Percentiles rank a stretch among this genome's conserved stretches.
Conservation (phyloP, 1,140 invertebrate species). For the Hydropsyche tenuis region DNA sequence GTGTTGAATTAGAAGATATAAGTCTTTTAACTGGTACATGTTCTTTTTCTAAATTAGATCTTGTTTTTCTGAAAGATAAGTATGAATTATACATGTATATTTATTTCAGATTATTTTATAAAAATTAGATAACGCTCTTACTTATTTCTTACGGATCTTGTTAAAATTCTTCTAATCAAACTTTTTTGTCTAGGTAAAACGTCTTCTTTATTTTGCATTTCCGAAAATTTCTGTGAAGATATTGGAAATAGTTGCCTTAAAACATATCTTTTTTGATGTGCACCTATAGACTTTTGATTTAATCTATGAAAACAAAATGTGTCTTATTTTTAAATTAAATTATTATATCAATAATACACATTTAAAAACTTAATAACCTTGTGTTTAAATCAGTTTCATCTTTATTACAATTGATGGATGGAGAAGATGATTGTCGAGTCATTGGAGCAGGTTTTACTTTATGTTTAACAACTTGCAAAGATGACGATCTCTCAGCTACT, state of each 20-base stretch:
- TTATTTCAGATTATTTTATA: background rate
- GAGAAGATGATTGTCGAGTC: constrained; percentile 52
- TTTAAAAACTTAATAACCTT: background rate
- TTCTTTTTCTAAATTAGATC: constrained; percentile 34
- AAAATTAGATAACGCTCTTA: background rate
- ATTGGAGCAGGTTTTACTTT: constrained; percentile 48
- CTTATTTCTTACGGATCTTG: constrained; percentile 40
- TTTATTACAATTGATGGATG: constrained; percentile 50
- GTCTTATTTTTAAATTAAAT: no score
- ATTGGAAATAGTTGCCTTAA: constrained; percentile 39
- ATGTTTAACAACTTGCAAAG: constrained; percentile 51
- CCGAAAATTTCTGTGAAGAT: constrained; percentile 35
- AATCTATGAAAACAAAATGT: background rate
- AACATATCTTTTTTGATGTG: constrained; percentile 34
- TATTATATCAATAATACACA: background rate
- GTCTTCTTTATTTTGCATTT: constrained; percentile 16
- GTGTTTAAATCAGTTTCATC: constrained; percentile 27
- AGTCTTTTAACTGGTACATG: constrained; percentile 52
- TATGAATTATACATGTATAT: background rate
- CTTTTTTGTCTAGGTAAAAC: constrained; percentile 40
- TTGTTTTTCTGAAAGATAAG: constrained; percentile 20
- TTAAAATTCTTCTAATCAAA: constrained; percentile 41
- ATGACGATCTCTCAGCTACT: constrained; percentile 51
- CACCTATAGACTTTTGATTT: constrained; percentile 21
- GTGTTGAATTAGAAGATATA: constrained; percentile 56